Conservation (phyloP, 2,797 vertebrate genomes). For the Onychomys torridus region DNA sequence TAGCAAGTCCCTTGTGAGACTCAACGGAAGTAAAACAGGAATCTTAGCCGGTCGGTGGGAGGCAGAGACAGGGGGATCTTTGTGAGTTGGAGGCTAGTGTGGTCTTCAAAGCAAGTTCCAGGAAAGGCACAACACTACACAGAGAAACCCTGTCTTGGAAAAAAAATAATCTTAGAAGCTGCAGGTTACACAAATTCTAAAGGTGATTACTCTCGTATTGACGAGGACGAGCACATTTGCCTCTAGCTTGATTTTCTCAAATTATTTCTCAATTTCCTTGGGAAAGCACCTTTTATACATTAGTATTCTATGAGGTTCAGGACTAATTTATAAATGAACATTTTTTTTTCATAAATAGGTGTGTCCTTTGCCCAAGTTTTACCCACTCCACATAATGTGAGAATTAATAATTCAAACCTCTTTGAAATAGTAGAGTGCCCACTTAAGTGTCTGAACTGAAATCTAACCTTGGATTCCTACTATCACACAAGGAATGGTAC, state of each 20-base stretch:
- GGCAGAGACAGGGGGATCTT: no score
- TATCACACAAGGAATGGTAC: not conserved
- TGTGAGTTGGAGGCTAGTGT: no score
- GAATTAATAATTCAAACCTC: not conserved
- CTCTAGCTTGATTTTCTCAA: not conserved
- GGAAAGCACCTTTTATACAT: not conserved
- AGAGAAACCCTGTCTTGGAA: no score
- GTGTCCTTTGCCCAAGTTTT: not conserved
- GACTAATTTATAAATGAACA: not conserved
- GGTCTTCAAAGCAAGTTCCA: no score
- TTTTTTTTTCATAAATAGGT: no score
- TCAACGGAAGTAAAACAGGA: not conserved
- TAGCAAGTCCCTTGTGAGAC: not conserved
- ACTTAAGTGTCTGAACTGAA: not conserved
- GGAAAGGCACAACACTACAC: no score
- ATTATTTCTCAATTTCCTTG: conserved; percentile 41
- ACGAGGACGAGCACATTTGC: not conserved
- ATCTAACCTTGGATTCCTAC: not conserved
- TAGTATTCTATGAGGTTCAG: not conserved
- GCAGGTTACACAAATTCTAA: not conserved
- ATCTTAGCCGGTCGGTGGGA: no score
- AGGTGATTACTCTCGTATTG: not conserved
- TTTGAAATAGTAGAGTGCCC: not conserved
- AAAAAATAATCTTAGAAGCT: not conserved
- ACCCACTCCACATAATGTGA: not conserved